Conservation (phyloP, 2,113 vertebrate species). For the Microcebus lehilahytsara region DNA sequence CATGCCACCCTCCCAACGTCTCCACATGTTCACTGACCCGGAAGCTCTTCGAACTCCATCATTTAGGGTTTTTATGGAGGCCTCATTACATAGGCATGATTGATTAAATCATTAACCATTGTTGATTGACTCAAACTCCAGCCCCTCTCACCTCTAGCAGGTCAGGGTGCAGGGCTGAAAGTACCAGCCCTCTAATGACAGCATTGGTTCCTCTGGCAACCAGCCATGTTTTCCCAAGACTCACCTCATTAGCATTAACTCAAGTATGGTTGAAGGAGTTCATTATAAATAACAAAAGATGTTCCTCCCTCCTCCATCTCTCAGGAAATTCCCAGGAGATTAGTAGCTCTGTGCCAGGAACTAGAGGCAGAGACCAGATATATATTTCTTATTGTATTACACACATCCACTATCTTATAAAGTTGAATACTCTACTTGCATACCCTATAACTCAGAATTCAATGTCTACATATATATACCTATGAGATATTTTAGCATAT, state of each 20-base stretch:
- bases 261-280: neutral
- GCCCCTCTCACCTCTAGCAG: neutral
- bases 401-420: neutral
- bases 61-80: neutral
- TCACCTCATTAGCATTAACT: neutral
- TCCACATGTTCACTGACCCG: neutral
- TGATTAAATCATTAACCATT: neutral
- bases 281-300: neutral
- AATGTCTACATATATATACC: neutral
- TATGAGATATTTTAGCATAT: neutral
- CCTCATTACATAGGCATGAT: neutral
- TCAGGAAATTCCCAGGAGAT: neutral
- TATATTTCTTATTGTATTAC: neutral
- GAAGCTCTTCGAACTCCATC: neutral
- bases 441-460: neutral
- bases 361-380: neutral
- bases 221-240: too few relatives aligned
- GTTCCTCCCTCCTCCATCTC: neutral
- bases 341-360: neutral
- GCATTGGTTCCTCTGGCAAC: neutral
- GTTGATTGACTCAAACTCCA: neutral
- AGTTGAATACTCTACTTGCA: neutral
- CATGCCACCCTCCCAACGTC: neutral
- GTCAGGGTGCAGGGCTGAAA: neutral
- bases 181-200: neutral